Evolutionary conservation across 2,888 invertebrate species (phyloP).

Genomic region (Xanthorhoe designata): DNA sequence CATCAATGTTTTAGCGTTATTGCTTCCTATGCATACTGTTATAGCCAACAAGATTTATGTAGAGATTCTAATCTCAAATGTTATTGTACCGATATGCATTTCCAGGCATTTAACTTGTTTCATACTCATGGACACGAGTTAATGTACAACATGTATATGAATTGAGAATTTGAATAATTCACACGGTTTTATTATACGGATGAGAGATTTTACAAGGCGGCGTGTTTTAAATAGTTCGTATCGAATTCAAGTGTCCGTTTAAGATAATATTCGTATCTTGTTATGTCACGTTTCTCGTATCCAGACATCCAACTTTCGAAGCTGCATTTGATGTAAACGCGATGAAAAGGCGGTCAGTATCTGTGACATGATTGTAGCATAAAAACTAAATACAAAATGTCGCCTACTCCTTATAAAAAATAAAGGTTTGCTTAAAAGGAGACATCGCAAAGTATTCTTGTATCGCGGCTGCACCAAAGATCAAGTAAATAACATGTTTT

Average conservation of each 20-base stretch:
- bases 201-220: slow-evolving; percentile 31
- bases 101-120: slow-evolving; percentile 48
- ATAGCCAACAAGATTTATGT: slow-evolving; percentile 33
- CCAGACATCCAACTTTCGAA: slow-evolving; percentile 53
- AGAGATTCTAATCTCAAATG: slow-evolving; percentile 41
- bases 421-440: background rate
- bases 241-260: slow-evolving; percentile 33
- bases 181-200: slow-evolving; percentile 40
- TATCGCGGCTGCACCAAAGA: slow-evolving; percentile 13
- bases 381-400: slow-evolving; percentile 4
- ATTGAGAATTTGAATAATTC: slow-evolving; percentile 39
- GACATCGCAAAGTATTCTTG: slow-evolving; percentile 5
- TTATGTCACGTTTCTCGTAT: slow-evolving; percentile 52
- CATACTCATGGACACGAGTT: slow-evolving; percentile 50
- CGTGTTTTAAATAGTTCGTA: slow-evolving; percentile 35
- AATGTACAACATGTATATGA: slow-evolving; percentile 30
- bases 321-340: slow-evolving; percentile 48
- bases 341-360: slow-evolving; percentile 57
- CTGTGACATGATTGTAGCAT: slow-evolving; percentile 32
- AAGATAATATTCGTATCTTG: slow-evolving; percentile 44
- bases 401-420: background rate
- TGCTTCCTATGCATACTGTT: slow-evolving; percentile 33
- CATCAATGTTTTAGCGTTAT: slow-evolving; percentile 18
- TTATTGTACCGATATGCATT: slow-evolving; percentile 48
- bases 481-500: slow-evolving; percentile 31